Evolutionary conservation across 2,797 vertebrate species (phyloP), one percentile per base, ranked within the genome.

Genomic region (Sebastes reedi): DNA sequence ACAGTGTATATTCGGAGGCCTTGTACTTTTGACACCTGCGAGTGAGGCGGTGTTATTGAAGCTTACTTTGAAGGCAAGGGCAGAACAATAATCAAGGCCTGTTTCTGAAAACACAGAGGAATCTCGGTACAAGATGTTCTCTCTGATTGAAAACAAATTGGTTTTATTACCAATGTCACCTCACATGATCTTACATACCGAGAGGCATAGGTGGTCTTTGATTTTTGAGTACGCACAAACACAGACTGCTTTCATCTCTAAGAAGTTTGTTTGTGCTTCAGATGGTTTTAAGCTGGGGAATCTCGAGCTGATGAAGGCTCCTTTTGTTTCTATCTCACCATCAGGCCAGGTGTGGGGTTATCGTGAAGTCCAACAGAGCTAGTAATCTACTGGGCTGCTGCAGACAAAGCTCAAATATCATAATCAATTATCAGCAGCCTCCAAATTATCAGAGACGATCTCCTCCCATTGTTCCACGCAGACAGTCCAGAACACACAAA

Each of bases 101-200:
- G 90, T 77, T 82, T 91, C 87, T 86, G 62, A 89, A 86, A 87
- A 88, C 85, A 89, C 87, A 72, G 54, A 85, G 70, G 85, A 91
- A 88, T 90, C 80, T 79, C 67, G 12, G 82, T 84, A 82, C 86
- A 88, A 79, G 79, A 87, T 86, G 87, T 93, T 92, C 83, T 89
- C 64, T 88, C 70, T 91, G 91, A 95, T 91, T 87, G 90, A 90
- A 94, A 94, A 94, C 92, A 94, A 95, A 95, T 92, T 93, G 92
- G 87, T 88, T 92, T 93, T 90, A 92, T 92, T 88, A 90, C 76
- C 79, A 87, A 64, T 85, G 91, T 88, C 89, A 90, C 77, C 87
- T 88, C 62, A 83, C 77, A 89, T 66, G 76, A 91, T 90, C 90
- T 72, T 80, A 84, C 85, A 89, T 83, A 85, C 79, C 87, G 73